Percentiles rank a stretch among this genome's conserved stretches.
Conservation (phyloP, 2,888 invertebrate species). For the Dinocampus coccinellae region DNA sequence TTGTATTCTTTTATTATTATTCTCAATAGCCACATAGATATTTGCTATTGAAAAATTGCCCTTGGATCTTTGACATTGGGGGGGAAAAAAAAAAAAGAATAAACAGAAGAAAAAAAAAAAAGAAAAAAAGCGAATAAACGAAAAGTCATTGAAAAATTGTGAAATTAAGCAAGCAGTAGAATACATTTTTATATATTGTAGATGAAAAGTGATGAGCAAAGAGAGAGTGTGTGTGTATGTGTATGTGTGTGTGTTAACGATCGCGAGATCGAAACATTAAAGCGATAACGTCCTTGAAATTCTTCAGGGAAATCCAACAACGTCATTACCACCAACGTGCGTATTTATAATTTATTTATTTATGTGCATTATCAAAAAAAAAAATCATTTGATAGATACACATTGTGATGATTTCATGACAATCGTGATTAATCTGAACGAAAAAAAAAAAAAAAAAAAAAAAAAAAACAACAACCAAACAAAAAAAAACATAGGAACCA, state of each 20-base stretch:
- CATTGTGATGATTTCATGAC: too few relatives aligned
- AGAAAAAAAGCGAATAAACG: too few relatives aligned
- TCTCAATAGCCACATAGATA: not conserved
- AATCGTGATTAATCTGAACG: too few relatives aligned
- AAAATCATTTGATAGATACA: too few relatives aligned
- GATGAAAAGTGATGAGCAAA: conserved; percentile 8
- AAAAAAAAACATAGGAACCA: too few relatives aligned
- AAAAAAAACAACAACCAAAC: too few relatives aligned
- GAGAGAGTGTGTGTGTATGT: too few relatives aligned
- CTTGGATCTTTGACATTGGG: not conserved
- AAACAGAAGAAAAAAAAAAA: not conserved
- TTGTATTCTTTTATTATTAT: not conserved
- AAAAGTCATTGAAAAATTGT: conserved; percentile 1
- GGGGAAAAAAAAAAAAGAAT: not conserved
- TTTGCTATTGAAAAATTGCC: not conserved
- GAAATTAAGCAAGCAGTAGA: not conserved
- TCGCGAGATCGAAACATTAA: conserved; percentile 12
- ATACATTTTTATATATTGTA: not conserved
- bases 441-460: too few relatives aligned
- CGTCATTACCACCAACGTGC: conserved; percentile 8
- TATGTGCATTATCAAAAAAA: conserved; percentile 14
- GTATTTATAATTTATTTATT: not conserved
- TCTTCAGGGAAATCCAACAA: conserved; percentile 40
- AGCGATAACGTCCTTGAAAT: conserved; percentile 43
- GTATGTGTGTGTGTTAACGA: conserved; percentile 19